Percentiles rank a stretch among this genome's conserved stretches.
phyloP scores from a whole-genome alignment of 2,888 invertebrate genomes.

The Ochropacha duplaris region DNA sequence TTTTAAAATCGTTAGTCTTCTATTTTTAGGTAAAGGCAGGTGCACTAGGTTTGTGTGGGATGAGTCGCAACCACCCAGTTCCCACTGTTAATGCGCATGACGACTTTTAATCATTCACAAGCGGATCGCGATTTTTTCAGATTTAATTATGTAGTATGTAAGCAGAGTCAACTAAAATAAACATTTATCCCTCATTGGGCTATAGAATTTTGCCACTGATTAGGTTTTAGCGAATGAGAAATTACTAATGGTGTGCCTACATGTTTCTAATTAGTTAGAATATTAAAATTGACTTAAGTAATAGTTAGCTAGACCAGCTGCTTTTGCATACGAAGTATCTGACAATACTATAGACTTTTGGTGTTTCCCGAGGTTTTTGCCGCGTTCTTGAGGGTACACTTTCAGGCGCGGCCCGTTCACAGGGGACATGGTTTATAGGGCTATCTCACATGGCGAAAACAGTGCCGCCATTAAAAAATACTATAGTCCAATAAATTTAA shows the following conservation, averaged over 20 bases:
- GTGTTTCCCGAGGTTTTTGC: too few relatives aligned
- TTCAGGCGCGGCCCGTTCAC: too few relatives aligned
- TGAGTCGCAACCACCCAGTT: not conserved
- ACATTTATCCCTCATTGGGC: not conserved
- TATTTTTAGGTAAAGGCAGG: not conserved
- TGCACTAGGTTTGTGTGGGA: not conserved
- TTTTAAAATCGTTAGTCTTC: not conserved
- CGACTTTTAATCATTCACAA: not conserved
- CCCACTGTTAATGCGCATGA: not conserved
- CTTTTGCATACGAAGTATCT: too few relatives aligned
- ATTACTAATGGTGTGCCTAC: not conserved
- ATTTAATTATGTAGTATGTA: not conserved
- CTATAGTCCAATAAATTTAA: too few relatives aligned
- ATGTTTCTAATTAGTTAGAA: too few relatives aligned
- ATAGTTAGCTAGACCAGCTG: too few relatives aligned
- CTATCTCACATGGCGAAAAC: too few relatives aligned
- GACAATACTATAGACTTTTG: too few relatives aligned
- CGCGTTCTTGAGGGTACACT: too few relatives aligned
- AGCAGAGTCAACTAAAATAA: not conserved
- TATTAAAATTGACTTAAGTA: too few relatives aligned
- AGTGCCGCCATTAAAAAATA: too few relatives aligned
- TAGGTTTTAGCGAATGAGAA: not conserved
- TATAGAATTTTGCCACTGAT: not conserved
- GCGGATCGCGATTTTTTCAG: not conserved
- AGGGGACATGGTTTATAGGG: too few relatives aligned